These are phyloP conservation scores for Pogoniulus pusillus DNA, from an alignment of 2,797 vertebrate species.

Conservation along the genomic window DNA sequence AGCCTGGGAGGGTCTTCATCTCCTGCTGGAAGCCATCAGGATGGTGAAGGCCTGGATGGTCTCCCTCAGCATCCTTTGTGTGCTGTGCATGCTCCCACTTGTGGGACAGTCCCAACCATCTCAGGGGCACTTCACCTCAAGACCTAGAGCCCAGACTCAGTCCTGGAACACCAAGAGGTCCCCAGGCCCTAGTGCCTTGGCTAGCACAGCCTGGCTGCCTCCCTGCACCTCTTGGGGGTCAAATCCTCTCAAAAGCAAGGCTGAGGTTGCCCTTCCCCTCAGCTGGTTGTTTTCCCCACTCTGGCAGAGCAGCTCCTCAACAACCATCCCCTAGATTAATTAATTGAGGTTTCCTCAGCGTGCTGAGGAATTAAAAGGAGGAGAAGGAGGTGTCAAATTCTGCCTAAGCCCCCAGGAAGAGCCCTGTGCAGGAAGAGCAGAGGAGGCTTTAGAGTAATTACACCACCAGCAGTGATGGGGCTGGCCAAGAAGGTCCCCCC, in stretches of 20 bases:
- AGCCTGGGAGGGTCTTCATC: not conserved
- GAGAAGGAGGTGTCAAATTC: not conserved
- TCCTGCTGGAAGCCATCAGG: not conserved
- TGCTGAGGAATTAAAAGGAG: not conserved
- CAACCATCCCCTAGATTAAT: conserved; percentile 7
- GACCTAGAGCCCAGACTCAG: not conserved
- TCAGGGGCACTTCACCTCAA: not conserved
- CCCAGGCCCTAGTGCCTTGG: too few species aligned
- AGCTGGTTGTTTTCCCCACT: not conserved
- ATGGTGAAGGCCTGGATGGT: not conserved
- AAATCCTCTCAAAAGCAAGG: too few species aligned
- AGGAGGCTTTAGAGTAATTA: not conserved
- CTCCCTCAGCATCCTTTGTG: not conserved
- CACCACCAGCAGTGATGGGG: not conserved
- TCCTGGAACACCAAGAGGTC: not conserved
- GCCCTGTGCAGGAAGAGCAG: not conserved
- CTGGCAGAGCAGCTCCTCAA: not conserved
- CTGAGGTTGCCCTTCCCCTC: not conserved
- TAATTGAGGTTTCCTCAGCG: not conserved
- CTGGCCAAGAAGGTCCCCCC: not conserved
- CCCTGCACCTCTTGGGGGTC: not conserved
- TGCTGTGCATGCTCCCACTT: rapidly evolving
- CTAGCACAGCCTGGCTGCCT: too few species aligned
- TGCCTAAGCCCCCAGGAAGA: not conserved
- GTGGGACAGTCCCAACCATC: rapidly evolving